Evolutionary conservation across 1,140 invertebrate genomes (phyloP), one percentile per base, ranked within the genome.

Genomic region (Harlomillsia oculata): DNA sequence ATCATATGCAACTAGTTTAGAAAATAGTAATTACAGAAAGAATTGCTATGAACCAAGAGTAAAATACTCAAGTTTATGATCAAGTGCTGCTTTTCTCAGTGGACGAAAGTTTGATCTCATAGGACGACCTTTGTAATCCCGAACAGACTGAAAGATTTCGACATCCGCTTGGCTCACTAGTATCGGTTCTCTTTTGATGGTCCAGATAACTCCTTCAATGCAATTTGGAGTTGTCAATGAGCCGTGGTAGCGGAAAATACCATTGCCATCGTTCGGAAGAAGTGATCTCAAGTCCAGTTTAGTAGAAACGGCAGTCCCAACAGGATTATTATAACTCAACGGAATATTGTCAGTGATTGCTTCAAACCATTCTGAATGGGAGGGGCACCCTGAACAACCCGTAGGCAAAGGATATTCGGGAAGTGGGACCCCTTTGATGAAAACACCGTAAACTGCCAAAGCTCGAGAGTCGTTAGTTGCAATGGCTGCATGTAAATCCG

Each of bases 181-280:
- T 13, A 72, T 60, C 28, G 70, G 65, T n/a, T 69, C 56, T 20
- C 69, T 63, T 49, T 75, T 72, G 2, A 78, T 66, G 1, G 74
- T 75, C 77, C 77, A 78, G 0, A 67, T 66, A 23, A 78, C 76
- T 45, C 69, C 69, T 54, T 78, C 75, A 46, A 70, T 71, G 58
- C 77, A 78, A 1, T 69, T 72, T 0, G 52, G 52, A 8, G 37
- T 40, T 4, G 77, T 78, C 14, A 78, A 64, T 1, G 76, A 77
- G 1, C 77, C 77, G 25, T 70, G 56, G 65, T 78, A 78, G 2
- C 73, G 66, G 63, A 69, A 77, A 63, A 70, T 71, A 1, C 69
- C 72, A 2, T 34, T 20, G 18, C 41, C 23, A 1, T 5, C 0
- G 29, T 13, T 21, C 9, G 23, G 25, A 21, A 51, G 28, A 18